Evolutionary conservation across 2,888 invertebrate species (phyloP).

Genomic region (Eupithecia abbreviata): DNA sequence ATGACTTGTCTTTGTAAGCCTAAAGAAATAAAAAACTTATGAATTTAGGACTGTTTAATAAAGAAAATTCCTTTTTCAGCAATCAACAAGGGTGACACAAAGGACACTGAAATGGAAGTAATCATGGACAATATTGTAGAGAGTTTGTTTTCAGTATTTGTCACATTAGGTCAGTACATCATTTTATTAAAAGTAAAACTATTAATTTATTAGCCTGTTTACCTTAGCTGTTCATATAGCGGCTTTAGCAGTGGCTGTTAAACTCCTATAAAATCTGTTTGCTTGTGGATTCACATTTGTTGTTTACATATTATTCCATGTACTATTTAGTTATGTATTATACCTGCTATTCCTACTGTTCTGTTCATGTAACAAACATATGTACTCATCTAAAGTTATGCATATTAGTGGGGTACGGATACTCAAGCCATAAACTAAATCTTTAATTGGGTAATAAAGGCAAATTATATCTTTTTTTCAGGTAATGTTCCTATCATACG

Average conservation of each 20-base stretch:
- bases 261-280: not conserved
- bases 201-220: not conserved
- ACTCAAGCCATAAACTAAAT: not conserved
- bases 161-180: constrained; percentile 90
- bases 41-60: not conserved
- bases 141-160: constrained; percentile 98
- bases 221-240: not conserved
- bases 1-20: no score
- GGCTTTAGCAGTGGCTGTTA: not conserved
- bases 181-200: not conserved
- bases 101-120: constrained; percentile 96
- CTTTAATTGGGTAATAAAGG: not conserved
- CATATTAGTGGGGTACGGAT: not conserved
- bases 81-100: constrained; percentile 96
- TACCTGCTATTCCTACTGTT: not conserved
- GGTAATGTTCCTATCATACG: constrained; percentile 95
- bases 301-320: not conserved
- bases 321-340: no score
- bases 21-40: no score
- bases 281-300: not conserved
- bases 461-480: constrained; percentile 50
- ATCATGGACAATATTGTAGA: constrained; percentile 98
- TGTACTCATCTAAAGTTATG: not conserved
- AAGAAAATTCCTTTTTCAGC: constrained; percentile 81
- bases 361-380: not conserved